These are phyloP conservation scores for Pogonognathellus flavescens DNA, from an alignment of 1,140 invertebrate genomes.

Conservation along the genomic window DNA sequence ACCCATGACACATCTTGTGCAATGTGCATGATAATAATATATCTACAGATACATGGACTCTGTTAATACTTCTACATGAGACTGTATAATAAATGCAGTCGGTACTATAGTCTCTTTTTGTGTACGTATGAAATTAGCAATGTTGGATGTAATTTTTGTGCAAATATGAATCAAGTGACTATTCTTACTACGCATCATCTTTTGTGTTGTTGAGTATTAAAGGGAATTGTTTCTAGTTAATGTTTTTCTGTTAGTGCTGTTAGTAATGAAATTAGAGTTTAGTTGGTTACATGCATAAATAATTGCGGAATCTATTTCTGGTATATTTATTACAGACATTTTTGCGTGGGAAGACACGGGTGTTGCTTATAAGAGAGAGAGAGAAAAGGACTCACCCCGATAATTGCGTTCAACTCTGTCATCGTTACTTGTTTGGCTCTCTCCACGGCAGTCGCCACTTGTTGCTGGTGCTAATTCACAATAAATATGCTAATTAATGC, in stretches of 20 bases:
- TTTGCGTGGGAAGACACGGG: constrained; percentile 4
- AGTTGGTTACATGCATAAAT: constrained; percentile 7
- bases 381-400: constrained; percentile 68
- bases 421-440: constrained; percentile 71
- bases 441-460: constrained; percentile 71
- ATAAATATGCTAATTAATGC: constrained; percentile 51
- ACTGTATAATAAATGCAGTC: too few species aligned
- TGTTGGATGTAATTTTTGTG: too few species aligned
- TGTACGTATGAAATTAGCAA: too few species aligned
- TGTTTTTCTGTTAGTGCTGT: background rate
- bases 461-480: constrained; percentile 69
- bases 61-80: too few species aligned
- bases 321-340: background rate
- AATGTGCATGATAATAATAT: too few species aligned
- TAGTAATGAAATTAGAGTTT: constrained; percentile 23
- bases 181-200: background rate
- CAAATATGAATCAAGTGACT: too few species aligned
- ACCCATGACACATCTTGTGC: too few species aligned
- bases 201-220: background rate
- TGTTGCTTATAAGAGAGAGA: background rate
- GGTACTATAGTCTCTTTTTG: too few species aligned
- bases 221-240: background rate
- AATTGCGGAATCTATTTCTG: constrained; percentile 16
- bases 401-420: constrained; percentile 70
- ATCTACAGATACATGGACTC: too few species aligned